Conservation (phyloP, 2,113 vertebrate genomes). For the Embiotoca jacksoni region DNA sequence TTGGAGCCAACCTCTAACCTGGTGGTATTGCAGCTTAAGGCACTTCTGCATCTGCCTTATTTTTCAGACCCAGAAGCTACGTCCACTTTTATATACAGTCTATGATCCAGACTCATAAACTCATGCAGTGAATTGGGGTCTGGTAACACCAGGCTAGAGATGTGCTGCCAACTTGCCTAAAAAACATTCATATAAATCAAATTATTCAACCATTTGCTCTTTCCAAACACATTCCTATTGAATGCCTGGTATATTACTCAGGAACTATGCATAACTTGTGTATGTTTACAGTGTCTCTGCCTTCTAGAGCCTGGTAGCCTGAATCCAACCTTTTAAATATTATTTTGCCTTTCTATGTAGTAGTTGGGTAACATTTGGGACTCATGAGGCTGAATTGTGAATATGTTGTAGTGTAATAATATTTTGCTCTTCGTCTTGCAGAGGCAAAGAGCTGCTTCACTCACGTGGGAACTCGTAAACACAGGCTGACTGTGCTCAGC, state of each 20-base stretch:
- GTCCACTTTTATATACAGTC: too few relatives aligned
- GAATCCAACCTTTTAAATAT: background rate
- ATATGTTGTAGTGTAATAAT: slow-evolving; percentile 8
- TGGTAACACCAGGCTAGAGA: too few relatives aligned
- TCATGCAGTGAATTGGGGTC: too few relatives aligned
- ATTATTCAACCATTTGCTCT: too few relatives aligned
- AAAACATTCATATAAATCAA: background rate
- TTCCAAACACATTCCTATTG: too few relatives aligned
- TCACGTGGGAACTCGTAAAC: slow-evolving; percentile 61
- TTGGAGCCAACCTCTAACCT: too few relatives aligned
- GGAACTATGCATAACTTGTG: too few relatives aligned
- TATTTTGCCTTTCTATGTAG: slow-evolving; percentile 6
- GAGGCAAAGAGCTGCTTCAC: slow-evolving; percentile 11
- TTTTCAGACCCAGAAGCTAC: too few relatives aligned
- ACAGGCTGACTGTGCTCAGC: slow-evolving; percentile 46
- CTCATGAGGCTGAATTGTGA: background rate
- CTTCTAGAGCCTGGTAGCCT: background rate
- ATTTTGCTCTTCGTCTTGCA: slow-evolving; percentile 11
- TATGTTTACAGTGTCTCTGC: slow-evolving; percentile 14
- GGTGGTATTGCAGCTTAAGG: too few relatives aligned
- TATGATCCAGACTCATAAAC: too few relatives aligned
- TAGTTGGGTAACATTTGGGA: background rate
- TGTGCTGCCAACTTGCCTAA: background rate
- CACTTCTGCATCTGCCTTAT: too few relatives aligned
- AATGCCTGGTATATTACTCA: too few relatives aligned